Conservation (phyloP, 2,888 invertebrate species). For the Dynastes tityus region DNA sequence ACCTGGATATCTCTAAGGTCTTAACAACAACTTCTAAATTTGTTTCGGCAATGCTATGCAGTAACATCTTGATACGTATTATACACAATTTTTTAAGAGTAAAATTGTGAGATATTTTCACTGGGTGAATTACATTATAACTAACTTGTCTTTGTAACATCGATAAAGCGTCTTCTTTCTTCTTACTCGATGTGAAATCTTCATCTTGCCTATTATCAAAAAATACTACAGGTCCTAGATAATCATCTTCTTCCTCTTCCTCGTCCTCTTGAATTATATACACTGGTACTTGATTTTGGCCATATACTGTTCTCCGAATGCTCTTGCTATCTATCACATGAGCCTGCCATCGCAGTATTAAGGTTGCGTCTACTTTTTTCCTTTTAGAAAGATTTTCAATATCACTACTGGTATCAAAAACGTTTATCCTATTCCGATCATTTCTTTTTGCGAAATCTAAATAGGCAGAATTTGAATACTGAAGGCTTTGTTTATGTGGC, state of each 20-base stretch:
- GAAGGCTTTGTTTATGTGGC: constrained; percentile 58
- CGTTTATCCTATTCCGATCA: constrained; percentile 64
- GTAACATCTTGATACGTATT: constrained; percentile 78
- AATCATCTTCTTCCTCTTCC: constrained; percentile 61
- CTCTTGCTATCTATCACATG: constrained; percentile 72
- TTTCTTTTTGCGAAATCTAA: constrained; percentile 71
- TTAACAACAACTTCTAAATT: constrained; percentile 76
- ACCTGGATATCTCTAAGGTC: constrained; percentile 76
- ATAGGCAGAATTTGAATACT: constrained; percentile 66
- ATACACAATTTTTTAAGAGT: constrained; percentile 75
- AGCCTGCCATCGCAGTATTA: constrained; percentile 68
- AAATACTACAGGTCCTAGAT: constrained; percentile 69
- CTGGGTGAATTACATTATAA: constrained; percentile 75
- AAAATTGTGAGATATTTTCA: constrained; percentile 78
- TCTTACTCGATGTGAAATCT: constrained; percentile 61
- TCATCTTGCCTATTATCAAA: constrained; percentile 69
- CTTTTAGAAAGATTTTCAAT: constrained; percentile 2
- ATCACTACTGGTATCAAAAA: constrained; percentile 60
- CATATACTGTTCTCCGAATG: constrained; percentile 74
- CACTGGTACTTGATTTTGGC: constrained; percentile 72
- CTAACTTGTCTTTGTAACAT: constrained; percentile 70
- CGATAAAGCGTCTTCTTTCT: constrained; percentile 55
- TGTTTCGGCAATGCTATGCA: constrained; percentile 79
- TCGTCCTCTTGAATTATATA: constrained; percentile 60
- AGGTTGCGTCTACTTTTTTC: constrained; percentile 62